Evolutionary conservation across 1,140 invertebrate species (phyloP), one percentile per base, ranked within the genome.

Genomic region (Acromyrmex heyeri): DNA sequence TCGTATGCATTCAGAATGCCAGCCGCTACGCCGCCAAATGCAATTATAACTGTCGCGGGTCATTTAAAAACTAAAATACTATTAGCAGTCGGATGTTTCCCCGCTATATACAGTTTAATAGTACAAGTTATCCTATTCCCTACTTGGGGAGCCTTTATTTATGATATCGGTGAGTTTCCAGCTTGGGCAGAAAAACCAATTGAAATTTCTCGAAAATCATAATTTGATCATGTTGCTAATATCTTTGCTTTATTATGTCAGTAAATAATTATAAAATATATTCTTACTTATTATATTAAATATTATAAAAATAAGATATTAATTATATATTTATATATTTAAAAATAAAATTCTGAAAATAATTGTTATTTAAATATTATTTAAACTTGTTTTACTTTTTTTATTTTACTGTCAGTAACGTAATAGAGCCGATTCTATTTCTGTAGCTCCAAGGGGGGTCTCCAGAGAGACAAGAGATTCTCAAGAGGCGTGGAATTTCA

Each of bases 21-120:
- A 0, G 97, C 98, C 4, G 96, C 96, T 5, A 97, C 97, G 0
- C 98, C 98, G 12, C 98, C 98, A 53, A 99, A 99, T 95, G 98
- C 99, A 1, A 98, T 99, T 86, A 97, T 98, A 0, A 97, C 97
- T 14, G 96, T 96, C 2, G 96, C 97, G 30, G 97, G 97, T 0
- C 96, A 97, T 87, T 96, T 98, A 91, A 96, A 96, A 61, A 97
- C 97, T 1, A 96, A 96, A 72, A 96, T 97, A 90, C 97, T 98
- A 96, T 96, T 97, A 79, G 87, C 93, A 38, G 94, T 92, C 53
- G 95, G 95, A 5, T 89, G 95, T n/a, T 90, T 92, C 0, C 93
- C 94, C 21, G 85, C 93, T 0, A 59, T 95, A 1, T 95, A 95
- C 50, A 90, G 92, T 18, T 62, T 95, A 6, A 24, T 93, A 6